Base-by-base conservation (phyloP, 2,797 vertebrate genomes). In the Cirrhinus molitorella region DNA sequence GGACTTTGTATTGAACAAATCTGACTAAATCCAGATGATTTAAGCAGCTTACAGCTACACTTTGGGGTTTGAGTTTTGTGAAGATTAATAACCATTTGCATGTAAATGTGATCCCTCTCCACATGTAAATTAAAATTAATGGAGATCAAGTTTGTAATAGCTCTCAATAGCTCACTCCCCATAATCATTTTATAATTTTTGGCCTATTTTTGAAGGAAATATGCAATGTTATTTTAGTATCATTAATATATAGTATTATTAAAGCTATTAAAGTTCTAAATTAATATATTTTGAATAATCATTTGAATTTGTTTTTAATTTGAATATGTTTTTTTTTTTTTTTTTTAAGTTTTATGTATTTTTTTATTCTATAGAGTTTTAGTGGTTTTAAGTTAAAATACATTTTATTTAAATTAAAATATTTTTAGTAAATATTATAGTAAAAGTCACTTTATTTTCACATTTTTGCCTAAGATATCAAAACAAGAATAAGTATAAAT, bases 61-160 rank as follows among this genome's bases (percentile, higher is more conserved):
- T 40, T 66, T 12, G 65, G 65, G 31, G 63, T 37, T 63, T 28
- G 6, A 31, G 59, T 63, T 31, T 63, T 31, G 8, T 31, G 25
- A 63, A 31, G 59, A 63, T 37, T 66, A 66, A 66, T 66, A 66
- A 40, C 10, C 65, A 66, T 66, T 66, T 66, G 34, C 65, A 40
- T 66, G 65, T 21, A 66, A 66, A 66, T 66, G 31, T 37, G 34
- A 66, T 66, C 34, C 34, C 1, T 66, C 34, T 40, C 34, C 65
- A 37, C 34, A 40, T 40, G 34, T 37, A 37, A 66, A 66, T 66
- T 40, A 40, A 34, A 21, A 37, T 12, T 0, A 66, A 66, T 40
- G 19, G 34, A 40, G 10, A 66, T 40, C 10, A 40, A 12, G 34
- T 40, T 66, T 66, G 34, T 40, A 66, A 66, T 5, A 66, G 34